Conservation (phyloP, 2,797 vertebrate genomes). For the Sebastes paucispinis region DNA sequence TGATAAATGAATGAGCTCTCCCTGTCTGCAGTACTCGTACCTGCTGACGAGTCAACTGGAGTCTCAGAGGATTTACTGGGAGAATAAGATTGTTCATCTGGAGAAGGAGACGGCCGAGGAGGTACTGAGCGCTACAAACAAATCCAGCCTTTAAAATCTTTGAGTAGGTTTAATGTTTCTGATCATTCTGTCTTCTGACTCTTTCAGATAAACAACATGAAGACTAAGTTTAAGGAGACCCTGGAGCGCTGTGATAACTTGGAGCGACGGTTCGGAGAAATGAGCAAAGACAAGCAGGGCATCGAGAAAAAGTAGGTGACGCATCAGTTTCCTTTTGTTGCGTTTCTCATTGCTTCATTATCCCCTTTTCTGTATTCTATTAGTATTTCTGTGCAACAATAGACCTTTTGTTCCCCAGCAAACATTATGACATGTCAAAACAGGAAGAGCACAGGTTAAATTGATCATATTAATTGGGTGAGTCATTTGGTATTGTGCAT, state of each 20-base stretch:
- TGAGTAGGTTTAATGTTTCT: not conserved
- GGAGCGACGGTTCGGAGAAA: slow-evolving; percentile 89
- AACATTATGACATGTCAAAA: not conserved
- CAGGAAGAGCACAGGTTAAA: not conserved
- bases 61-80: slow-evolving; percentile 97
- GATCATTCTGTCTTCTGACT: not conserved
- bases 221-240: slow-evolving; percentile 97
- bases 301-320: slow-evolving; percentile 91
- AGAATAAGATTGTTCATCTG: slow-evolving; percentile 97
- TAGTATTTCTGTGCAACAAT: no score
- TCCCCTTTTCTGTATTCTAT: no score
- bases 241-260: slow-evolving; percentile 96
- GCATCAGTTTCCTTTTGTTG: not conserved
- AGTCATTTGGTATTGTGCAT: no score
- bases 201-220: slow-evolving; percentile 97
- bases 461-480: not conserved
- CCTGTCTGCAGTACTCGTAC: slow-evolving; percentile 89
- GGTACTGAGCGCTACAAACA: slow-evolving; percentile 66
- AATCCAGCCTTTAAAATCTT: not conserved
- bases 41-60: slow-evolving; percentile 97
- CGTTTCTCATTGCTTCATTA: not conserved
- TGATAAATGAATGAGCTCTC: not conserved
- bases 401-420: no score
- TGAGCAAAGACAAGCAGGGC: slow-evolving; percentile 93
- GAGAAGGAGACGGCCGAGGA: slow-evolving; percentile 97